These are phyloP conservation scores for Brachionus sp. DNA, from an alignment of 1,140 invertebrate genomes.

Conservation along the genomic window DNA sequence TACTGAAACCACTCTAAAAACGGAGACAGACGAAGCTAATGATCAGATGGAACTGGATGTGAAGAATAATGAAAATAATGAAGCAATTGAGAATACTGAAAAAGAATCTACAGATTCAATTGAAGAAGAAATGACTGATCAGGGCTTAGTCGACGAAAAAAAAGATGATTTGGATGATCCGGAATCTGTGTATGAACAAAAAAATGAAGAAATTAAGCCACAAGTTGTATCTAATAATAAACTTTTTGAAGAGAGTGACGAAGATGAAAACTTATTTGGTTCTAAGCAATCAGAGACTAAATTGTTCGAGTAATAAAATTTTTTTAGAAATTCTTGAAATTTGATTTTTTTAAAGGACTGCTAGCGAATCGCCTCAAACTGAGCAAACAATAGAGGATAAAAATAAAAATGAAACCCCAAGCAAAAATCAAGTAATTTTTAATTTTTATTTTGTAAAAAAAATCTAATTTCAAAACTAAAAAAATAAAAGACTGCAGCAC, in stretches of 20 bases:
- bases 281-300: background rate
- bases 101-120: background rate
- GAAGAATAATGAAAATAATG: background rate
- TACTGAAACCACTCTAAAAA: background rate
- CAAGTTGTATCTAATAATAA: background rate
- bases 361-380: constrained; percentile 9
- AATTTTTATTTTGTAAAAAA: background rate
- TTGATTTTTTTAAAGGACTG: background rate
- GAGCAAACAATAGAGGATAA: constrained; percentile 4
- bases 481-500: background rate
- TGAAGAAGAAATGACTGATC: background rate
- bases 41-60: background rate
- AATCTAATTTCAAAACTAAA: background rate
- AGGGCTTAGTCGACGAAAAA: constrained; percentile 43
- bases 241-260: background rate
- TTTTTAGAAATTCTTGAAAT: background rate
- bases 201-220: background rate
- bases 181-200: background rate
- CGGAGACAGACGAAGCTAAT: background rate
- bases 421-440: constrained; percentile 13
- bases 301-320: constrained; percentile 9
- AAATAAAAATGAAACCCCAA: background rate
- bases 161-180: constrained; percentile 42
- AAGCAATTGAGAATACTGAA: background rate
- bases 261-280: background rate